A percentile compares a stretch with the other conserved stretches of the same genome.
phyloP scores from a whole-genome alignment of 1,140 invertebrate genomes.

The Drosophila orena region DNA sequence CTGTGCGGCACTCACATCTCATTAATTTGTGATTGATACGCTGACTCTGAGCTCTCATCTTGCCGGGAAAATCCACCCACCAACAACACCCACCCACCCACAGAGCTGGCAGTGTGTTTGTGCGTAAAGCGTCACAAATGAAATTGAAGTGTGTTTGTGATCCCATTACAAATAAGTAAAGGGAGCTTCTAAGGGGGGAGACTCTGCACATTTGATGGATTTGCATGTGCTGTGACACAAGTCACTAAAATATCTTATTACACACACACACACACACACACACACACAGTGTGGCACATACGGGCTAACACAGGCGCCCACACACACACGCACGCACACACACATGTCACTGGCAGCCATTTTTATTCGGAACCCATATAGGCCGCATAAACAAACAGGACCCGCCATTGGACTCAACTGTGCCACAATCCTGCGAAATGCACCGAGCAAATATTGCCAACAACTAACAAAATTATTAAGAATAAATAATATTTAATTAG shows the following conservation, averaged over 20 bases:
- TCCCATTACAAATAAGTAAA: constrained; percentile 82
- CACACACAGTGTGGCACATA: constrained; percentile 12
- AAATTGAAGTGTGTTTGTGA: constrained; percentile 84
- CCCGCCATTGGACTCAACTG: constrained; percentile 45
- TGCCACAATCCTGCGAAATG: constrained; percentile 14
- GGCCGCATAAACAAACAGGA: constrained; percentile 77
- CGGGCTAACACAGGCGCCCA: background rate
- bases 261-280: constrained; percentile 56
- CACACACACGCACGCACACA: constrained; percentile 21
- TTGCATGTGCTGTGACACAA: constrained; percentile 82
- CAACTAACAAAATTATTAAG: background rate
- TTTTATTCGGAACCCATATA: constrained; percentile 70
- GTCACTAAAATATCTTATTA: constrained; percentile 84
- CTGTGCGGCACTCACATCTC: constrained; percentile 83
- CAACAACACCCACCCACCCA: no score
- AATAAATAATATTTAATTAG: no score
- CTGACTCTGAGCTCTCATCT: constrained; percentile 51
- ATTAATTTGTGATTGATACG: constrained; percentile 84
- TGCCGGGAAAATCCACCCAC: background rate
- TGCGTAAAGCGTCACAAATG: constrained; percentile 83
- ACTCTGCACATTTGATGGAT: constrained; percentile 73
- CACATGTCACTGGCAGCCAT: constrained; percentile 62
- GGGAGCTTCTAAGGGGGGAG: constrained; percentile 34
- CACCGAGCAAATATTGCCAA: background rate
- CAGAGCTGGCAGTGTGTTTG: constrained; percentile 64